Evolutionary conservation across 1,140 invertebrate species (phyloP).

Genomic region (Pseudomyrmex sp.): DNA sequence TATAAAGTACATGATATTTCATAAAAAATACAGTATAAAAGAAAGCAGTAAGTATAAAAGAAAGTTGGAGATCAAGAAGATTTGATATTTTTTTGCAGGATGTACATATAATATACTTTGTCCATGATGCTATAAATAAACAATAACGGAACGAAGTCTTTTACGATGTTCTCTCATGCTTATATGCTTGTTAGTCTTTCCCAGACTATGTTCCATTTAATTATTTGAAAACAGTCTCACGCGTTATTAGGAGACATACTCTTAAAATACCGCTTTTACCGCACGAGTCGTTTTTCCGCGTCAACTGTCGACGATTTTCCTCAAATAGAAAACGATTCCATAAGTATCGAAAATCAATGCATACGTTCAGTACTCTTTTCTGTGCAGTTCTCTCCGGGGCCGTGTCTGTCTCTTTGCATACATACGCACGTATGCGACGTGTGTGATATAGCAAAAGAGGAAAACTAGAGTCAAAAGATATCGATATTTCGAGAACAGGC

Average conservation of each 20-base stretch:
- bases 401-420: not conserved
- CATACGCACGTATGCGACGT: conserved; percentile 15
- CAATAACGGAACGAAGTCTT: not conserved
- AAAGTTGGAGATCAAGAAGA: not conserved
- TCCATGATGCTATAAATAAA: conserved; percentile 30
- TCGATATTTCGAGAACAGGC: conserved; percentile 26
- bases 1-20: not conserved
- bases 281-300: conserved; percentile 7
- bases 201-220: conserved; percentile 6
- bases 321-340: conserved; percentile 15
- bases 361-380: not conserved
- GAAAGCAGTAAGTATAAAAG: not conserved
- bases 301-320: conserved; percentile 25
- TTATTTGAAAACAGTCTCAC: conserved; percentile 26
- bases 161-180: conserved; percentile 1
- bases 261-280: conserved; percentile 41
- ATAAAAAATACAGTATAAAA: conserved; percentile 10
- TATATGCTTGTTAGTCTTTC: not conserved
- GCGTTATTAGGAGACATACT: not conserved
- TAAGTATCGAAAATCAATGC: conserved; percentile 53
- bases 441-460: conserved; percentile 2
- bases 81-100: not conserved
- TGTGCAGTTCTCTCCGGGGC: not conserved
- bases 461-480: conserved; percentile 13
- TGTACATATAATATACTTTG: not conserved